These are phyloP conservation scores for Papilio demoleus DNA, from an alignment of 2,888 invertebrate species.

Conservation along the genomic window DNA sequence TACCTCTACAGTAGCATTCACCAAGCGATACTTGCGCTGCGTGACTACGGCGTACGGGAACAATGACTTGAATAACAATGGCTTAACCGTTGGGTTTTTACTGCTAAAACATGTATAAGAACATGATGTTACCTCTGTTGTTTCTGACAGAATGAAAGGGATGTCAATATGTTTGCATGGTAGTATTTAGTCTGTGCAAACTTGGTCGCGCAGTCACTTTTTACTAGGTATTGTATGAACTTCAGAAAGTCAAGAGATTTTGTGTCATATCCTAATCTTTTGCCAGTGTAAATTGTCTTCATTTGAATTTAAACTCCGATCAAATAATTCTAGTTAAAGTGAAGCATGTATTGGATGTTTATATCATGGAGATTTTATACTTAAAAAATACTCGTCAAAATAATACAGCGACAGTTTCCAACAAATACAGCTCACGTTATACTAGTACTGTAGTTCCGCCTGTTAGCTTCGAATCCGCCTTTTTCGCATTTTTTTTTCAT, in stretches of 20 bases:
- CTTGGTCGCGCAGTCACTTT: no score
- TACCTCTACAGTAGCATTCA: neutral
- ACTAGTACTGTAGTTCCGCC: no score
- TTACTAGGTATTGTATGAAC: neutral
- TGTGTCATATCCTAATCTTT: neutral
- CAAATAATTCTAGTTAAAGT: neutral
- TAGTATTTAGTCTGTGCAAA: no score
- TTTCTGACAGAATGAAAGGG: neutral
- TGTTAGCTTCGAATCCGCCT: no score
- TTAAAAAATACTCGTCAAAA: no score
- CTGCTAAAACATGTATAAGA: neutral
- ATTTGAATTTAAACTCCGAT: neutral
- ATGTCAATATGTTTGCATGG: neutral
- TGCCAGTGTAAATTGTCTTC: neutral
- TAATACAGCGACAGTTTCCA: no score
- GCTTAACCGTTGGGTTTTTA: no score
- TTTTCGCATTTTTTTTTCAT: no score
- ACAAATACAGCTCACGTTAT: no score
- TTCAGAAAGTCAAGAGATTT: constrained; percentile 4
- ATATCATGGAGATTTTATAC: no score
- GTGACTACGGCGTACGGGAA: constrained; percentile 3
- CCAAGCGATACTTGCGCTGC: neutral
- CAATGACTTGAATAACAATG: constrained; percentile 11
- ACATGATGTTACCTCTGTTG: neutral
- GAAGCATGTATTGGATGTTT: neutral